Evolutionary conservation across 2,888 invertebrate genomes (phyloP).

Genomic region (Drosophila longiperda): DNA sequence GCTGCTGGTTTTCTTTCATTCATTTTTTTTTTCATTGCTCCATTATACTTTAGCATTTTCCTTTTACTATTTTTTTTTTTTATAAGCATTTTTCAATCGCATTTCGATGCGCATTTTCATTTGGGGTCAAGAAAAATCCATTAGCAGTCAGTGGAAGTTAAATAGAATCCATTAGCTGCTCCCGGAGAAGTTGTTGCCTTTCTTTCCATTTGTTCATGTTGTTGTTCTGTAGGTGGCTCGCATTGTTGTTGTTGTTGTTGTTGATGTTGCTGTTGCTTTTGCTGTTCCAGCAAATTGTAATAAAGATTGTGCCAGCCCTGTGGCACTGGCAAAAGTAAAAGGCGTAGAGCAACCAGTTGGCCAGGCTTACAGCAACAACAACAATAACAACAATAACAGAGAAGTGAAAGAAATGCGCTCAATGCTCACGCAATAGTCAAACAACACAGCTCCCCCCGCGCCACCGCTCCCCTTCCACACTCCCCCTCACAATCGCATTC

Average conservation of each 20-base stretch:
- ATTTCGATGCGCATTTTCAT: slow-evolving; percentile 82
- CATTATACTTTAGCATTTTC: slow-evolving; percentile 61
- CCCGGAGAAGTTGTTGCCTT: slow-evolving; percentile 59
- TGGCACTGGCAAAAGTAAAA: slow-evolving; percentile 54
- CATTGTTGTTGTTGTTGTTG: slow-evolving; percentile 15
- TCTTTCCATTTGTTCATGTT: slow-evolving; percentile 40
- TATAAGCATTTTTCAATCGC: slow-evolving; percentile 79
- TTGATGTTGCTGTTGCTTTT: slow-evolving; percentile 27
- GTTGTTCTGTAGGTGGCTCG: slow-evolving; percentile 15
- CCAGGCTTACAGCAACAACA: slow-evolving; percentile 4
- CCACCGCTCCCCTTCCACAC: too few species aligned
- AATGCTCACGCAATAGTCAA: slow-evolving; percentile 47
- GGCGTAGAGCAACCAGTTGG: slow-evolving; percentile 44
- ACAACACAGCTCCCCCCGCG: background rate
- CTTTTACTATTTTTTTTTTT: slow-evolving; percentile 60
- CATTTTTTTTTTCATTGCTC: slow-evolving; percentile 55
- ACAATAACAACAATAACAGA: slow-evolving; percentile 6
- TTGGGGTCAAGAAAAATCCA: slow-evolving; percentile 85
- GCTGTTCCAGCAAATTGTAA: slow-evolving; percentile 60
- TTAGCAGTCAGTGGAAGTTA: slow-evolving; percentile 84
- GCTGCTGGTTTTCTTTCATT: slow-evolving; percentile 20
- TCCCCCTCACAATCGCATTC: background rate
- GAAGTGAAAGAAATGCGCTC: slow-evolving; percentile 53
- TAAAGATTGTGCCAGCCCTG: slow-evolving; percentile 58
- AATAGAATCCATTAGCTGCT: slow-evolving; percentile 84